Conservation (phyloP, 2,797 vertebrate genomes). For the Crypturellus tataupa region DNA sequence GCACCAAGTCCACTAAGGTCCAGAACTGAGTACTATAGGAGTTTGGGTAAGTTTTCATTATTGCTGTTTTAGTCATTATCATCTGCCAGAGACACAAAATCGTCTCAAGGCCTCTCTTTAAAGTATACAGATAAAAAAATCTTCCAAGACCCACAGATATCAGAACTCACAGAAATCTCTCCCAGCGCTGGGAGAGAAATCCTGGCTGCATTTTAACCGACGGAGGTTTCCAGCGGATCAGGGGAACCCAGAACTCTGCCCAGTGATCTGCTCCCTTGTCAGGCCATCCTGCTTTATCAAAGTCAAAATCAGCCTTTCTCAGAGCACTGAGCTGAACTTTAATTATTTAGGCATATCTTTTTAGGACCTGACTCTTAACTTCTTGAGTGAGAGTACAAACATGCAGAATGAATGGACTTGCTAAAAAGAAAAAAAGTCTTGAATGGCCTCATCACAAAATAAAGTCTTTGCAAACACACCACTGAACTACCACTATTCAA, state of each 20-base stretch:
- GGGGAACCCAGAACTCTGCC: background rate
- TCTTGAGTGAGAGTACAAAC: background rate
- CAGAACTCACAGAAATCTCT: background rate
- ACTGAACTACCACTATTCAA: background rate
- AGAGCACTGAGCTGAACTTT: background rate
- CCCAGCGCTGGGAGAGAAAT: background rate
- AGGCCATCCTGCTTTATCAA: background rate
- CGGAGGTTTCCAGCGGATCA: background rate
- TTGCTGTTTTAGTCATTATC: background rate
- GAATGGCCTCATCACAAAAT: background rate
- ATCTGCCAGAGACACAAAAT: background rate
- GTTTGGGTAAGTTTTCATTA: constrained; percentile 20
- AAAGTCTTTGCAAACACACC: constrained; percentile 4
- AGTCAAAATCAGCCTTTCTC: background rate
- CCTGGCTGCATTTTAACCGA: background rate
- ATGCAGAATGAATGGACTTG: background rate
- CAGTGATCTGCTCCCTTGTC: background rate
- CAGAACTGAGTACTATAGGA: constrained; percentile 46
- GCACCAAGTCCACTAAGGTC: constrained; percentile 18
- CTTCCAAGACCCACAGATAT: background rate
- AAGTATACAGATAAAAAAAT: background rate
- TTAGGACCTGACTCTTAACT: constrained; percentile 31
- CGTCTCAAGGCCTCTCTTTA: background rate
- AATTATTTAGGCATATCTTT: constrained; percentile 16
- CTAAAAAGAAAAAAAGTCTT: background rate